Percentiles rank a stretch among this genome's conserved stretches.
These are phyloP conservation scores for Mus spretus DNA, from an alignment of 2,797 vertebrate species.

Conservation along the genomic window DNA sequence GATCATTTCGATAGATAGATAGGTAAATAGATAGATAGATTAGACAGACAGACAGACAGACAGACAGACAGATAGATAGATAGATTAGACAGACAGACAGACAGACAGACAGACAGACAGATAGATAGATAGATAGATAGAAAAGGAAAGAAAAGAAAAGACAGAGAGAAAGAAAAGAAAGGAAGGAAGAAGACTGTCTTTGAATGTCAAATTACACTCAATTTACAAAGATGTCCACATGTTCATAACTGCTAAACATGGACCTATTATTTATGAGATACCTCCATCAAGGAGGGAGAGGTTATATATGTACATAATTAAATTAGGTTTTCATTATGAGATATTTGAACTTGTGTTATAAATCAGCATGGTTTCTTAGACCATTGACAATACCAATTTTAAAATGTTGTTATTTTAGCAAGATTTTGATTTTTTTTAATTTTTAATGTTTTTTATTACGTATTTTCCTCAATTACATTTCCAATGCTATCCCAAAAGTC, in stretches of 20 bases:
- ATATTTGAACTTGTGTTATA: not conserved
- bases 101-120: not conserved
- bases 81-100: too few relatives aligned
- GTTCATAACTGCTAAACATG: not conserved
- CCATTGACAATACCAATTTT: not conserved
- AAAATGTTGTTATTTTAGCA: conserved; percentile 45
- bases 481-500: too few relatives aligned
- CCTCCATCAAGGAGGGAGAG: not conserved
- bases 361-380: not conserved
- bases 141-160: too few relatives aligned
- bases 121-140: too few relatives aligned
- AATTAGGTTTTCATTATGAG: not conserved
- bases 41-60: too few relatives aligned
- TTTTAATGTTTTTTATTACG: too few relatives aligned
- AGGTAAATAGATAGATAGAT: too few relatives aligned
- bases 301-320: not conserved
- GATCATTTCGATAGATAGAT: not conserved
- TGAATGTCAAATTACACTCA: not conserved
- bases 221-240: not conserved
- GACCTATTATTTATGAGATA: not conserved
- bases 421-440: conserved; percentile 35
- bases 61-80: too few relatives aligned
- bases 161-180: too few relatives aligned
- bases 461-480: too few relatives aligned
- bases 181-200: not conserved